These are phyloP conservation scores for Gastrophysa polygoni DNA, from an alignment of 2,888 invertebrate genomes.

Conservation along the genomic window DNA sequence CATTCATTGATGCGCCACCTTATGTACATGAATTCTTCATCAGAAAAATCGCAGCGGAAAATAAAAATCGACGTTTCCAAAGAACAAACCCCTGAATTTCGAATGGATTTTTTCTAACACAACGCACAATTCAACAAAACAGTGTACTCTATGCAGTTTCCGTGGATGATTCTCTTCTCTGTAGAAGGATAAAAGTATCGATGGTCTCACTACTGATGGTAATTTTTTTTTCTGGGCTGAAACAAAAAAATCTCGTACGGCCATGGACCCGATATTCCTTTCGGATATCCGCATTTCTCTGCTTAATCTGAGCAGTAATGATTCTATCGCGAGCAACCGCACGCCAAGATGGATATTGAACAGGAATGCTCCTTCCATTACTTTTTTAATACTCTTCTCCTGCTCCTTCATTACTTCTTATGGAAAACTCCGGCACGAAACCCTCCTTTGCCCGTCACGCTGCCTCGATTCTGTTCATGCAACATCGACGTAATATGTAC, in stretches of 20 bases:
- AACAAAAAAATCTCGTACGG: constrained; percentile 20
- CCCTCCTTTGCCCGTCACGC: background rate
- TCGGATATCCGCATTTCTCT: constrained; percentile 45
- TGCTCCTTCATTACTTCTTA: constrained; percentile 23
- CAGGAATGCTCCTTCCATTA: constrained; percentile 30
- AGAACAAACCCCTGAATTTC: no score
- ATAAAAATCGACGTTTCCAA: no score
- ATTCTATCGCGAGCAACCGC: constrained; percentile 41
- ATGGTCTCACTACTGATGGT: no score
- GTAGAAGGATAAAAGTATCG: no score
- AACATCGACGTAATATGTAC: background rate
- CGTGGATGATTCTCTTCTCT: no score
- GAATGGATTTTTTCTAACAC: no score
- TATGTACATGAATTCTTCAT: no score
- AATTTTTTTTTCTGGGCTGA: no score
- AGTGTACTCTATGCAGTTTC: no score
- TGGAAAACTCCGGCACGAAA: constrained; percentile 6
- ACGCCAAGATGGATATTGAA: constrained; percentile 33
- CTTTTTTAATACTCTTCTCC: constrained; percentile 28
- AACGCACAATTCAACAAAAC: no score
- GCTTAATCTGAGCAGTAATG: constrained; percentile 47
- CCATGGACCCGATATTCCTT: constrained; percentile 30
- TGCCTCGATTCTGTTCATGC: background rate
- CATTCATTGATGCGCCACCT: no score
- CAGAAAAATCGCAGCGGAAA: no score